Evolutionary conservation across 2,888 invertebrate species (phyloP).

Genomic region (Odontothrips loti): DNA sequence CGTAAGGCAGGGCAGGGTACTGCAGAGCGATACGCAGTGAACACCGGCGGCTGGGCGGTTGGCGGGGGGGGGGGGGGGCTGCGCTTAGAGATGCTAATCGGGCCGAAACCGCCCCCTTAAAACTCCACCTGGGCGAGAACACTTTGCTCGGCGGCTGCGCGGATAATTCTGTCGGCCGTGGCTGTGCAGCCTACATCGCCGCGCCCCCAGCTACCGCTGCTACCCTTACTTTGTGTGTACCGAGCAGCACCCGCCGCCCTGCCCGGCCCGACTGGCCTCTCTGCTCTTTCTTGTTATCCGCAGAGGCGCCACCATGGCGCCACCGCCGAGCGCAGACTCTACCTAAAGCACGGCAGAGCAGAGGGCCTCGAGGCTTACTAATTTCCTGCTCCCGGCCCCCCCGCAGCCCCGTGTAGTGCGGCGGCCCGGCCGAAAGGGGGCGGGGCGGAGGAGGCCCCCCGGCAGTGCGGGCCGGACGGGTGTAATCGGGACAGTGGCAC

Average conservation of each 20-base stretch:
- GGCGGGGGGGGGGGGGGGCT: background rate
- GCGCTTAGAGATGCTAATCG: constrained; percentile 5
- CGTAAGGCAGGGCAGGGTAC: too few species aligned
- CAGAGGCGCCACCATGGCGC: background rate
- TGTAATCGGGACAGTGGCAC: too few species aligned
- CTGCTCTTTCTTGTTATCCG: too few species aligned
- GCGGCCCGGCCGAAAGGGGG: too few species aligned
- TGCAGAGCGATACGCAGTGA: background rate
- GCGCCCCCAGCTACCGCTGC: background rate
- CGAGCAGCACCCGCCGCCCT: too few species aligned
- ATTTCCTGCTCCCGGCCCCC: background rate
- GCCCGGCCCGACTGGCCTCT: too few species aligned
- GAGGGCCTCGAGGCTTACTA: background rate
- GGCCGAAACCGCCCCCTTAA: background rate
- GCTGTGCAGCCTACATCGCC: background rate
- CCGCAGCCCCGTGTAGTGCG: too few species aligned
- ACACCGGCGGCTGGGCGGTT: background rate
- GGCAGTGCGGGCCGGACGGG: too few species aligned
- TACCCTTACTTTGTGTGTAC: too few species aligned
- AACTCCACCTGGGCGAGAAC: background rate
- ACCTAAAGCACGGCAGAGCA: background rate
- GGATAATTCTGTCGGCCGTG: background rate
- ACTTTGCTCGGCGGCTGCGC: background rate
- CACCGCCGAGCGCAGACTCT: background rate
- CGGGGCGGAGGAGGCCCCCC: too few species aligned